Conservation (phyloP, 1,140 invertebrate genomes). For the Plectrocnemia conspersa region DNA sequence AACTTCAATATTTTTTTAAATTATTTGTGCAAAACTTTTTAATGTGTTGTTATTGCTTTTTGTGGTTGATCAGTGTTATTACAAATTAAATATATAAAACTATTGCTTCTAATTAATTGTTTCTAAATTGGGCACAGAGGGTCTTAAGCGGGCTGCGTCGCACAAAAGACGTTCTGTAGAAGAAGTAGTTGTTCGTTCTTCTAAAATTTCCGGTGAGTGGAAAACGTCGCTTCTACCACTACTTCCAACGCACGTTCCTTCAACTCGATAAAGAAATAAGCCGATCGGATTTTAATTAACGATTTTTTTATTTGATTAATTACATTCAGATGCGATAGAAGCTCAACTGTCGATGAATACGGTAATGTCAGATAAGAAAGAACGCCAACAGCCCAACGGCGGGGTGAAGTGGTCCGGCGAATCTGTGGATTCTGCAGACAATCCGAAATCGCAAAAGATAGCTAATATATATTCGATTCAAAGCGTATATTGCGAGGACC, state of each 20-base stretch:
- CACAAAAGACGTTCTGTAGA: constrained; percentile 16
- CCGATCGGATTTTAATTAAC: too few relatives aligned
- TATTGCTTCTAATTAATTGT: constrained; percentile 7
- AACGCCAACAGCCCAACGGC: constrained; percentile 47
- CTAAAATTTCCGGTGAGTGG: constrained; percentile 22
- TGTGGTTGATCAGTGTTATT: not conserved
- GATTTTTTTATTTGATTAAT: too few relatives aligned
- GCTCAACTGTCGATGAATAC: constrained; percentile 34
- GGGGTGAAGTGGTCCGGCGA: constrained; percentile 19
- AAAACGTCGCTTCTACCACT: too few relatives aligned
- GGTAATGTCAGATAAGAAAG: constrained; percentile 37
- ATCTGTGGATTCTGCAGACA: not conserved
- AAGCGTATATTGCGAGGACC: constrained; percentile 1
- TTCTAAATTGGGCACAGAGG: constrained; percentile 24
- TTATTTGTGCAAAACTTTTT: not conserved
- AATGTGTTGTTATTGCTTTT: constrained; percentile 1
- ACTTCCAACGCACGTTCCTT: too few relatives aligned
- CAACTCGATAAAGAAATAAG: too few relatives aligned
- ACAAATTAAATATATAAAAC: not conserved
- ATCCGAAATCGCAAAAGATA: constrained; percentile 11
- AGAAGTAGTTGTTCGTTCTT: too few relatives aligned
- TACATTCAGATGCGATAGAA: constrained; percentile 42
- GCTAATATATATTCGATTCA: constrained; percentile 11
- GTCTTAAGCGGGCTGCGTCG: constrained; percentile 23
- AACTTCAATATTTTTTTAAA: not conserved